Conservation (phyloP, 1,140 invertebrate genomes). For the Formica exsecta region DNA sequence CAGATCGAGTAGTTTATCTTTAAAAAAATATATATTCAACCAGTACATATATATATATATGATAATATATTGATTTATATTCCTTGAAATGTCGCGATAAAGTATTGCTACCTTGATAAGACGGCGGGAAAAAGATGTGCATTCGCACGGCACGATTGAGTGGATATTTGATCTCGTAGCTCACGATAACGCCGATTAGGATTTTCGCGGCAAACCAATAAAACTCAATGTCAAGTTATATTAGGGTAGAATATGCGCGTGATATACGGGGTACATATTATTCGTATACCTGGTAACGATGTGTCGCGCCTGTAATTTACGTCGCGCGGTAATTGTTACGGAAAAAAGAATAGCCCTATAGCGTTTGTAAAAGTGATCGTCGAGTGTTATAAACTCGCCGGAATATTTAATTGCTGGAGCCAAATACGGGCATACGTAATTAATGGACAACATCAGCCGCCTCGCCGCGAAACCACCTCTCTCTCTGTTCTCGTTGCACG, state of each 20-base stretch:
- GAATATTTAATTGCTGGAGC: conserved; percentile 45
- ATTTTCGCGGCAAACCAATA: background rate
- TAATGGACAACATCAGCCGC: conserved; percentile 35
- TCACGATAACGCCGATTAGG: background rate
- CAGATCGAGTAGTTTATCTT: background rate
- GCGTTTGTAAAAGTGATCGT: conserved; percentile 22
- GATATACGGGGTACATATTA: background rate
- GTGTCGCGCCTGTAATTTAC: background rate
- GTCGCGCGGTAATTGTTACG: background rate
- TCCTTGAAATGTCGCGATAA: background rate
- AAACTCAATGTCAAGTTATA: background rate
- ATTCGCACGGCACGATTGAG: background rate
- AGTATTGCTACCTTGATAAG: background rate
- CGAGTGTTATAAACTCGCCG: conserved; percentile 15
- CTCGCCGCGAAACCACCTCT: conserved; percentile 20
- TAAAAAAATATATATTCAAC: background rate
- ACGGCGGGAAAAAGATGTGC: background rate
- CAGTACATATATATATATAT: background rate
- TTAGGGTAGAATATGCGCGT: background rate
- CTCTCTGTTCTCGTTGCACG: conserved; percentile 15
- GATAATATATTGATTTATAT: conserved; percentile 2
- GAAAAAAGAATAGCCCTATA: background rate
- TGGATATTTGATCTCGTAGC: background rate
- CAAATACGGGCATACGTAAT: conserved; percentile 44
- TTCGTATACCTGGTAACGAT: background rate